Base-by-base conservation (phyloP, 2,888 invertebrate species). In the Mesorhabditis belari region DNA sequence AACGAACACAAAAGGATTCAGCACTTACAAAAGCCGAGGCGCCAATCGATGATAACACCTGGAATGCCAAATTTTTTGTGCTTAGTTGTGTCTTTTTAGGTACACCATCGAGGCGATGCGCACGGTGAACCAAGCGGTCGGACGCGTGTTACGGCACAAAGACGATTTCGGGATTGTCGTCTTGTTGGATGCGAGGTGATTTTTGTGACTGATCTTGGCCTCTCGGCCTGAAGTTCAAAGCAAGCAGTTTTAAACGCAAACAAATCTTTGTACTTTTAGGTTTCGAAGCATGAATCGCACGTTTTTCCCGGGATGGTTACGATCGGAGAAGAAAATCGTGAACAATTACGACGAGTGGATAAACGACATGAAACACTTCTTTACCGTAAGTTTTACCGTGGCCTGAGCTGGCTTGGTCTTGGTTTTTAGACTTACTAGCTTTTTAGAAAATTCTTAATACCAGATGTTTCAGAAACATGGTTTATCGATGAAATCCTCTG, bases 121-220 rank as follows among this genome's bases (percentile, higher is more conserved):
- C 80, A 95, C 96, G 24, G 92, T 98, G 0, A 99, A 99, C 84
- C 98, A 99, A 85, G 95, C 98, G 19, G 90, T 99, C 73, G 98
- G 98, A 5, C 87, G 98, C 80, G 94, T 98, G 2, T 95, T 99
- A 68, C 87, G 98, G 64, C 98, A 98, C 82, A 87, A 88, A 76
- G 85, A 90, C 81, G 98, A 99, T 84, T 98, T 89, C 83, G 98
- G 98, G 12, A 92, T 92, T 9, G 92, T 99, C 74, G 83, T 98
- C 66, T 85, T 99, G 0, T 90, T 93, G 82, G 98, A 99, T 83
- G 85, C 86, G 64, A 87, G 98, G 82, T 96, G 61, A 29, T 17
- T 6, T 6, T 52, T 24, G 17, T 52, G 19, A 6, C 6, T 9
- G 12, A 24, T 35, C 44, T n/a, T 35, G 12, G 44, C 12, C n/a